Evolutionary conservation across 2,797 vertebrate genomes (phyloP), one percentile per base, ranked within the genome.

Genomic region (Kryptopterus vitreolus): DNA sequence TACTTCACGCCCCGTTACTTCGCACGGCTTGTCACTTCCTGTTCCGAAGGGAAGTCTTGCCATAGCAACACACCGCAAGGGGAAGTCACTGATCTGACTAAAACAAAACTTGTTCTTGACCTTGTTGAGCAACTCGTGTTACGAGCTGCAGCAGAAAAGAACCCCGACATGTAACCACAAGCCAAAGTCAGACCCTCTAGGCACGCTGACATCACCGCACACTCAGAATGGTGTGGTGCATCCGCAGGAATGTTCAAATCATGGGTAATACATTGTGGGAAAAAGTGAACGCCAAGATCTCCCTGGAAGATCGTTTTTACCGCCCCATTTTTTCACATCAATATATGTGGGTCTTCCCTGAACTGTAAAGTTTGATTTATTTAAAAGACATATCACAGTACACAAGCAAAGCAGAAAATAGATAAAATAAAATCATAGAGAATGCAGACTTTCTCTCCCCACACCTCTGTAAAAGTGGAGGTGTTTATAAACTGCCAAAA

Each of bases 21-120:
- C 72, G 78, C 57, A 76, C 77, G 38, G 61, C 24, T 53, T 81
- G 81, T 82, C 86, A 87, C 83, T 88, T 89, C 88, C 88, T 87
- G 87, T 80, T 84, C 80, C 59, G 84, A 81, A 77, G 82, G 88
- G 86, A 89, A 87, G 84, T 86, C 84, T 81, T 84, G 53, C 86
- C 86, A 88, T 87, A 80, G 87, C 85, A 85, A 87, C 86, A 82
- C 79, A 83, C 88, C 88, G 10, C 88, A 89, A 89, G 83, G 87
- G 86, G 88, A 88, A 87, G 83, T 62, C 82, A 77, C 83, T 78
- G 61, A 46, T 80, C 76, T 63, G 57, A 82, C 66, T 57, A 50
- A 77, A 81, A 77, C 71, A 63, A 57, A 69, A 68, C 81, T 72
- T 16, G 50, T 71, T 78, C 66, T 69, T 38, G 52, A 52, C 57